Base-by-base conservation (phyloP, 1,140 invertebrate genomes). In the Liolophura sinensis region DNA sequence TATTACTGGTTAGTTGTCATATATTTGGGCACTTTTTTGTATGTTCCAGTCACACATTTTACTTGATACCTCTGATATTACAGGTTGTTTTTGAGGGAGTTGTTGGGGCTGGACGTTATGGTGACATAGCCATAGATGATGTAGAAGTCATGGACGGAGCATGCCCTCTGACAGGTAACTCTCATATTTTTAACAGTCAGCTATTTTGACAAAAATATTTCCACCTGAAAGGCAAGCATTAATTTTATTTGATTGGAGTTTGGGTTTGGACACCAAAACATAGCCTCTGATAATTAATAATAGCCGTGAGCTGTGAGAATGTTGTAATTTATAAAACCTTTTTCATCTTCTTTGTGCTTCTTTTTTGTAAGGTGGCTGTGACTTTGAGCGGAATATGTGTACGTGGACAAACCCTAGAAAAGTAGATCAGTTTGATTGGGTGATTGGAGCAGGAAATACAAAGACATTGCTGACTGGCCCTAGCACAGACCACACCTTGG, bases 121-220 rank as follows among this genome's bases (percentile, higher is more conserved):
- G 91, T 24, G 90, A 92, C 70, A 91, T 92, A 72, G 91, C 90
- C 16, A 87, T 92, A 25, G 91, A 92, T 80, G 91, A 92, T 70
- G 86, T 92, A n/a, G 87, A 89, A 1, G 87, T 91, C 62, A 82
- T 85, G 7, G 86, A 85, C 50, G 90, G 90, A 50, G 65, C 73
- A 18, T 76, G 76, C 70, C 55, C 73, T 16, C 62, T 60, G 1
- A 54, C 31, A 40, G 31, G 31, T 40, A 40, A 40, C 31, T 40
- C 31, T 9, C 31, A 40, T 54, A n/a, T n/a, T n/a, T n/a, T n/a
- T n/a, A n/a, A n/a, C n/a, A n/a, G n/a, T n/a, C n/a, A n/a, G n/a
- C n/a, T 12, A 54, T 12, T 54, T 54, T 20, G 3, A 54, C 18
- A 54, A 54, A 20, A 54, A 20, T 54, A n/a, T 20, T 24, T 54